Evolutionary conservation across 2,113 vertebrate species (phyloP), one percentile per base, ranked within the genome.

Genomic region (Colaptes auratus): DNA sequence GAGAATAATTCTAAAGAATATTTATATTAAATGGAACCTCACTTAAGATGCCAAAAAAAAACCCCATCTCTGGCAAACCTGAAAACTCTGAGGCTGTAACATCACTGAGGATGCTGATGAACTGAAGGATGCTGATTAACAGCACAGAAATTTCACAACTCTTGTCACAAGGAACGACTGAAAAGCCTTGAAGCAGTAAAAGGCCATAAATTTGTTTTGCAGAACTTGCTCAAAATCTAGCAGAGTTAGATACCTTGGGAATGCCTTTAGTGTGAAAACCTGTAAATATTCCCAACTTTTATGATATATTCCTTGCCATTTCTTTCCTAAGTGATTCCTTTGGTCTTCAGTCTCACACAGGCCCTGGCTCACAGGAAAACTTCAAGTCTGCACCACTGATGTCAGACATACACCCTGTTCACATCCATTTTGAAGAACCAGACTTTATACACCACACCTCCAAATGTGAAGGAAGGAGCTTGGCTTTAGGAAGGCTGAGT

Each of bases 361-460:
- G 7, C 58, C 42, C 48, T 35, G 24, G 30, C 14, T 84, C 46
- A 52, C 1, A 20, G 14, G 25, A 63, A 24, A 21, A 44, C 6
- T 8, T 64, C 4, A 7, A 17, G 48, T 16, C 55, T 6, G 16
- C 9, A 4, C 23, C 27, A 35, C 6, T 0, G 0, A 8, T 50
- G 18, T 28, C 35, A 16, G 35, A 6, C 16, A 13, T 55, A 35
- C 1, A 8, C 10, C 20, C 31, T 7, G 3, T 36, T 60, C 46
- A 50, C 55, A 30, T 65, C 58, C 6, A 3, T 78, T 93, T 84
- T 75, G 73, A 80, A 78, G 69, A 86, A 72, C 3, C 8, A 59
- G 30, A 19, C 39, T 69, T 84, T 8, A 71, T 6, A 42, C 24
- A 55, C 12, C 18, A 36, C 27, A 52, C 24, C 27, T 72, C 24